phyloP scores from a whole-genome alignment of 2,888 invertebrate species.

The Pogonocherus hispidulus region DNA sequence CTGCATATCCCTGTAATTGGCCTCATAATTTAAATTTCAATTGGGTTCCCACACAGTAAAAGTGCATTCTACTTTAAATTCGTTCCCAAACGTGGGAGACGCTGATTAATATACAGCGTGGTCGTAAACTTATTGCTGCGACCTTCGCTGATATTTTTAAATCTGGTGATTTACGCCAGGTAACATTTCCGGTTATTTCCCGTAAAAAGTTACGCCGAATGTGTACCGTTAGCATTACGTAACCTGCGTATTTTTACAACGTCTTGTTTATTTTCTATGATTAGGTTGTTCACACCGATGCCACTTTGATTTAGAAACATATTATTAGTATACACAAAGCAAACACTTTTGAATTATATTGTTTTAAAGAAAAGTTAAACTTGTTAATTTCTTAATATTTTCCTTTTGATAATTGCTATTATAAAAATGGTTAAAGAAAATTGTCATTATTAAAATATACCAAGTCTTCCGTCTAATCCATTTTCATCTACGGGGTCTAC shows the following conservation, averaged over 20 bases:
- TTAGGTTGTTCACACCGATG: too few species aligned
- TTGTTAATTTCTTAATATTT: too few species aligned
- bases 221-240: not conserved
- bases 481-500: too few species aligned
- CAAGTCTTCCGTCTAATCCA: too few species aligned
- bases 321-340: too few species aligned
- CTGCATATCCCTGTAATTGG: conserved; percentile 21
- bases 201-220: conserved; percentile 1
- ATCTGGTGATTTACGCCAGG: not conserved
- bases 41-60: conserved; percentile 20
- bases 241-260: not conserved
- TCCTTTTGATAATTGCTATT: too few species aligned
- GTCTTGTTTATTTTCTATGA: not conserved
- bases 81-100: conserved; percentile 20
- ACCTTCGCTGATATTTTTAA: conserved; percentile 22
- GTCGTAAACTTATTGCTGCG: conserved; percentile 18
- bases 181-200: conserved; percentile 1
- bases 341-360: too few species aligned
- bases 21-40: conserved; percentile 21
- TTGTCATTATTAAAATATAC: too few species aligned
- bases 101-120: conserved; percentile 22
- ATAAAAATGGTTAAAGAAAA: too few species aligned
- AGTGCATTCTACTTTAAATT: conserved; percentile 25
- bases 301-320: too few species aligned
- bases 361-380: too few species aligned